Evolutionary conservation across 1,140 invertebrate genomes (phyloP).

Genomic region (Tetragonula clypearis): DNA sequence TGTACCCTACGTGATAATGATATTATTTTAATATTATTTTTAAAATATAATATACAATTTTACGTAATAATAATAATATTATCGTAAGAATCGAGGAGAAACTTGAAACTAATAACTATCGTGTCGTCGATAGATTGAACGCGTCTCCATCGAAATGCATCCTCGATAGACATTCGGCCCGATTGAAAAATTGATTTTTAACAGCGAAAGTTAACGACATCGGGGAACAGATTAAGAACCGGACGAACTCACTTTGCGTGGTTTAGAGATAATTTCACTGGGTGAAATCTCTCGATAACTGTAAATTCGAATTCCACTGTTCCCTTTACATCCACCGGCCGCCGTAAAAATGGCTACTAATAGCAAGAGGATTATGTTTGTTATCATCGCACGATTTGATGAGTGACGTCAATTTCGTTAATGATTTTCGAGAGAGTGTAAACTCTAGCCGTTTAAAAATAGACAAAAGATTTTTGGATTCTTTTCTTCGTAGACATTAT

Average conservation of each 20-base stretch:
- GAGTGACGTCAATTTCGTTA: too few relatives aligned
- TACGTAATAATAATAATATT: too few relatives aligned
- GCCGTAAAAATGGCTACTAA: not conserved
- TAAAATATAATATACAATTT: too few relatives aligned
- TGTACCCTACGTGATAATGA: too few relatives aligned
- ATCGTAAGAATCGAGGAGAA: not conserved
- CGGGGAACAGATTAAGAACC: not conserved
- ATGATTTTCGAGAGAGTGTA: too few relatives aligned
- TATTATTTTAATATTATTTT: too few relatives aligned
- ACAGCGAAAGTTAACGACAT: not conserved
- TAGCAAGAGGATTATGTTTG: not conserved
- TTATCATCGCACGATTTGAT: not conserved
- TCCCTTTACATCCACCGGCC: not conserved
- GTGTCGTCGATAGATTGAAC: not conserved
- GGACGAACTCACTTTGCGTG: not conserved
- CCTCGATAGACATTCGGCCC: not conserved
- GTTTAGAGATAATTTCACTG: not conserved
- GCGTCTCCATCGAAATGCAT: not conserved
- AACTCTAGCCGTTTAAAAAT: too few relatives aligned
- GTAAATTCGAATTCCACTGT: not conserved
- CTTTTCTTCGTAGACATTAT: too few relatives aligned
- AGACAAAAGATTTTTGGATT: too few relatives aligned
- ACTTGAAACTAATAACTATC: not conserved
- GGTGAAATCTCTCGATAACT: not conserved
- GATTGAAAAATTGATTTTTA: not conserved